Evolutionary conservation across 2,113 vertebrate species (phyloP).

Genomic region (Rhodinocichla rosea): DNA sequence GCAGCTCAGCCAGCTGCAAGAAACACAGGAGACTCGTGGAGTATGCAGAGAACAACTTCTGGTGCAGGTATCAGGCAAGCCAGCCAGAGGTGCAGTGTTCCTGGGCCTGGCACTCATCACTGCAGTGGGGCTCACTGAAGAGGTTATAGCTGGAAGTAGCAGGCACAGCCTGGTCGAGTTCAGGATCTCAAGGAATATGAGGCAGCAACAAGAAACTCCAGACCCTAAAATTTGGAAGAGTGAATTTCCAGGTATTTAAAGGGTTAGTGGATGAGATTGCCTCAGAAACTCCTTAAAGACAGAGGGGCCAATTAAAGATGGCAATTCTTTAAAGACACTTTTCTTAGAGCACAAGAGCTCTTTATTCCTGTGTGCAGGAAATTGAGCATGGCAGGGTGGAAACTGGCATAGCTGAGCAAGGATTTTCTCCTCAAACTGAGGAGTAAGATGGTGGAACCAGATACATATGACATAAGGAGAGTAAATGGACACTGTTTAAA

Average conservation of each 20-base stretch:
- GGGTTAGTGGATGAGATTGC: accelerated
- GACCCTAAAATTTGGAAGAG: too few relatives aligned
- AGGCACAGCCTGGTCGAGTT: accelerated
- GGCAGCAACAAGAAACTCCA: background rate
- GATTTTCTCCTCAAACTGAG: background rate
- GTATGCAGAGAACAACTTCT: background rate
- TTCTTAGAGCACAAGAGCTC: background rate
- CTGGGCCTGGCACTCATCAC: background rate
- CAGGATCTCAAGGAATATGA: background rate
- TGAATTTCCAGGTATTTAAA: background rate
- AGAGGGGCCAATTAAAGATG: background rate
- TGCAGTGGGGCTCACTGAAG: background rate
- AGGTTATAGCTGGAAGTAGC: background rate
- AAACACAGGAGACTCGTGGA: background rate
- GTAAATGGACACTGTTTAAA: background rate
- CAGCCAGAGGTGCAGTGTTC: background rate
- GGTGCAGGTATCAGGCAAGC: background rate
- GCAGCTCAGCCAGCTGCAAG: background rate
- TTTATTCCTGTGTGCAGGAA: background rate
- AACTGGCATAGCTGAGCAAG: background rate
- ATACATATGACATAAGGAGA: background rate
- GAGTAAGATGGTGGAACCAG: background rate
- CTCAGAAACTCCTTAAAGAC: background rate
- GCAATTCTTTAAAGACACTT: background rate
- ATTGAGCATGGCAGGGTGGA: background rate